These are phyloP conservation scores for Xanthorhoe spadicearia DNA, from an alignment of 2,888 invertebrate species.

Conservation along the genomic window DNA sequence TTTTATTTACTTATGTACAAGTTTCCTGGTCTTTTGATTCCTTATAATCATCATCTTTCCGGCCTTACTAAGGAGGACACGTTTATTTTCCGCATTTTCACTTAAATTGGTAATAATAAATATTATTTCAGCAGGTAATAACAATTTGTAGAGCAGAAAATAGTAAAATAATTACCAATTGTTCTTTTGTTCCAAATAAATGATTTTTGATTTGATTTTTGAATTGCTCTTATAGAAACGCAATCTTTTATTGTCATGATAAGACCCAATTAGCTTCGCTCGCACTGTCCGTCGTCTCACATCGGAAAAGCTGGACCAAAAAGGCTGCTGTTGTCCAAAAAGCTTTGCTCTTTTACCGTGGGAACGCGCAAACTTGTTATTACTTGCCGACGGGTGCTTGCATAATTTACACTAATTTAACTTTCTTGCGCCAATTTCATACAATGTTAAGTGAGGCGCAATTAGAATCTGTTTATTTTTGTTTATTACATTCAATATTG, in stretches of 20 bases:
- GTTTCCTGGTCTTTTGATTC: too few species aligned
- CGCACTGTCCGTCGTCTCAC: slow-evolving; percentile 10
- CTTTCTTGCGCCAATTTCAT: slow-evolving; percentile 45
- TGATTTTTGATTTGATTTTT: too few species aligned
- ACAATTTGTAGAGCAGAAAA: background rate
- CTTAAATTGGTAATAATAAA: too few species aligned
- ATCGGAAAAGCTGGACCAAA: slow-evolving; percentile 23
- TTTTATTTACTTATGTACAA: too few species aligned
- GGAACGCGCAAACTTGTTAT: slow-evolving; percentile 42
- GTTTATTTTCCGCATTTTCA: too few species aligned
- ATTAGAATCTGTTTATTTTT: slow-evolving; percentile 6
- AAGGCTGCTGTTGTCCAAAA: slow-evolving; percentile 29
- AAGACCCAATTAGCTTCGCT: slow-evolving; percentile 5
- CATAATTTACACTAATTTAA: slow-evolving; percentile 57
- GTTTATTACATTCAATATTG: background rate
- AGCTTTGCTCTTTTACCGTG: slow-evolving; percentile 33
- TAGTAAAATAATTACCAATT: too few species aligned
- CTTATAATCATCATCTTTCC: too few species aligned
- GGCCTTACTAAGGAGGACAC: too few species aligned
- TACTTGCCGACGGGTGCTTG: slow-evolving; percentile 44
- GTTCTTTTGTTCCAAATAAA: too few species aligned
- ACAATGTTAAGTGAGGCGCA: slow-evolving; percentile 26
- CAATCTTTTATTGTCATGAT: slow-evolving; percentile 10
- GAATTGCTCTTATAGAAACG: background rate
- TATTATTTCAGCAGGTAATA: too few species aligned